Evolutionary conservation across 2,113 vertebrate genomes (phyloP), one percentile per base, ranked within the genome.

Genomic region (Brienomyrus longianalis): DNA sequence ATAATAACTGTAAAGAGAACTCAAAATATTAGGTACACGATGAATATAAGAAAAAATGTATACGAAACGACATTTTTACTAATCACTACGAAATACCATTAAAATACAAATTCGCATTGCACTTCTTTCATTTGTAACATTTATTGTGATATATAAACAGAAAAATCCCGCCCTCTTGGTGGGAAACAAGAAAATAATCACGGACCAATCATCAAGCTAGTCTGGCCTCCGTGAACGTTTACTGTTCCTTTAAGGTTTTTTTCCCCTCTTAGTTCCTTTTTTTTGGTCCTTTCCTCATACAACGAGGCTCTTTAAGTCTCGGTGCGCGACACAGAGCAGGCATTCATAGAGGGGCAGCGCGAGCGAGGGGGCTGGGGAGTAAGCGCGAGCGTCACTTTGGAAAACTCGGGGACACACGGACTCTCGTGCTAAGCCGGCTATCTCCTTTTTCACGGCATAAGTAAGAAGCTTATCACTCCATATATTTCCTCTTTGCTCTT

Each of bases 291-390:
- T 91, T 93, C 45, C 92, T 92, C 92, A 93, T 93, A 96, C 96
- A 96, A 96, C 95, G 95, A 94, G 93, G 95, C 94, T 92, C 95
- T 96, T 96, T 96, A 96, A 96, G 95, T 92, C 94, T 92, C 91
- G 92, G 92, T 51, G 88, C 93, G 92, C 83, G 92, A 95, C 95
- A 96, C 96, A 96, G 96, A 96, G 96, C 95, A 90, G 92, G 94
- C 96, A 96, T 96, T 96, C 95, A 96, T 96, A 89, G 93, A 77
- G 83, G 91, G 93, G 94, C 94, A 92, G 92, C 89, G 94, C 93
- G 93, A 93, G 90, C 93, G 93, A 94, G 95, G 94, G 94, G 93
- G 94, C 93, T 91, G 93, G 93, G 89, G 51, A 84, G 80, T 51
- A 86, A 89, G 90, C 88, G 66, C 70, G 90, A 90, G 88, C 66